Conservation (phyloP, 2,797 vertebrate species). For the Tapera naevia region DNA sequence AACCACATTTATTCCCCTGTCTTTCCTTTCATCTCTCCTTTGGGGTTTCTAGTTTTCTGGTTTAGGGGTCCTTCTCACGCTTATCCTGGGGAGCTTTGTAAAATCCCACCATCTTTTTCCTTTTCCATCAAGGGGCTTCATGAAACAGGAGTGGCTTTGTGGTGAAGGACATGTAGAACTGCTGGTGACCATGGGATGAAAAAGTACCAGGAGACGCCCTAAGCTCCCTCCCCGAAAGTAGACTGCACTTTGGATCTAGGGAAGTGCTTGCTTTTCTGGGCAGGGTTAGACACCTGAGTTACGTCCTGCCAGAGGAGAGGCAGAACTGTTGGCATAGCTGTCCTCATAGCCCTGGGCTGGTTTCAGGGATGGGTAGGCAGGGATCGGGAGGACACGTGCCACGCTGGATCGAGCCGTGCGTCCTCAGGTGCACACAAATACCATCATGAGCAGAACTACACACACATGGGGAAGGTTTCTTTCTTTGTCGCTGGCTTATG, state of each 20-base stretch:
- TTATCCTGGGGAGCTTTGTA: neutral
- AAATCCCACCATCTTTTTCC: neutral
- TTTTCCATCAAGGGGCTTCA: neutral
- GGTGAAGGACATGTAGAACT: neutral
- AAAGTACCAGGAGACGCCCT: neutral
- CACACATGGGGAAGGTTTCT: accelerated
- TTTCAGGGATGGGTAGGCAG: accelerated
- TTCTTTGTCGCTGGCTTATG: accelerated
- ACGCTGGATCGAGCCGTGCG: accelerated
- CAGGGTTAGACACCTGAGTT: neutral
- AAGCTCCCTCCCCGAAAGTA: accelerated
- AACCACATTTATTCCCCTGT: neutral
- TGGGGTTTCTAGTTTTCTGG: neutral
- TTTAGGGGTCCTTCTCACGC: neutral
- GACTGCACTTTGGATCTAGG: neutral
- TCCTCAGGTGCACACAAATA: neutral
- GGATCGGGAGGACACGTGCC: neutral
- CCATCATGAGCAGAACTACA: neutral
- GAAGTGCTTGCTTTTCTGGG: neutral
- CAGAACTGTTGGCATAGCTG: neutral
- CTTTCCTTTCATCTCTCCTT: neutral
- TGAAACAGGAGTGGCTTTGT: neutral
- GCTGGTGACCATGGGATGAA: neutral
- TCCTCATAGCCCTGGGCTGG: neutral
- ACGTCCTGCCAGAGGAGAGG: neutral